Base-by-base conservation (phyloP, 2,113 vertebrate species). In the Hippocampus mohnikei region DNA sequence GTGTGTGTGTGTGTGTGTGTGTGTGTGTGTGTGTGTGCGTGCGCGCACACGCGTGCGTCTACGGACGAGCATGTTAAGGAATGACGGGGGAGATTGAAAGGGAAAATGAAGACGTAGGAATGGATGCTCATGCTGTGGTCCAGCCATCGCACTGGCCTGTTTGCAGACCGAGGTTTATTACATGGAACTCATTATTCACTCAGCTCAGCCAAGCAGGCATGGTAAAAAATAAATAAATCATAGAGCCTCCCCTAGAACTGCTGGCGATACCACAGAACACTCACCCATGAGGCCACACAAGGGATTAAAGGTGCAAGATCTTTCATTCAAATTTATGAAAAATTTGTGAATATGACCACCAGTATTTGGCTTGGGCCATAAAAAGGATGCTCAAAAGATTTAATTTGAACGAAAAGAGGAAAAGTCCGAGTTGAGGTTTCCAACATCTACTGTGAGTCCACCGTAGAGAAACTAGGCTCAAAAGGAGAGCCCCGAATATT, bases 191-290 rank as follows among this genome's bases (percentile, higher is more conserved):
- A 85, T 90, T 90, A 88, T 41, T 63, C 61, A 84, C 79, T 87
- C 75, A 78, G 84, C 88, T 91, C 89, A 90, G 83, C 82, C 84
- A 91, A 84, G 91, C 91, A 91, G 80, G 85, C 87, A 84, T 81
- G 82, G 16, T 2, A 33, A 27, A 59, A 58, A 58, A 87, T 89
- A 90, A 88, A 88, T 85, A 82, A 77, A 80, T 74, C 88, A 20
- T 20, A 74, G 81, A 82, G 78, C 81, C 84, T 83, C 77, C 82
- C 83, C 82, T 27, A 81, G 79, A 55, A 80, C 78, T 58, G 46
- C 66, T 67, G 73, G 69, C 82, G 80, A 70, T 73, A 74, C 78
- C 72, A 37, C 33, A 81, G 60, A 5, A 72, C 72, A 53, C 53
- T 15, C 27, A 60, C 27, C 25, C 25, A 60, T 33, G 58, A 60